Base-by-base conservation (phyloP, 1,140 invertebrate species). In the Drosophila eugracilis region DNA sequence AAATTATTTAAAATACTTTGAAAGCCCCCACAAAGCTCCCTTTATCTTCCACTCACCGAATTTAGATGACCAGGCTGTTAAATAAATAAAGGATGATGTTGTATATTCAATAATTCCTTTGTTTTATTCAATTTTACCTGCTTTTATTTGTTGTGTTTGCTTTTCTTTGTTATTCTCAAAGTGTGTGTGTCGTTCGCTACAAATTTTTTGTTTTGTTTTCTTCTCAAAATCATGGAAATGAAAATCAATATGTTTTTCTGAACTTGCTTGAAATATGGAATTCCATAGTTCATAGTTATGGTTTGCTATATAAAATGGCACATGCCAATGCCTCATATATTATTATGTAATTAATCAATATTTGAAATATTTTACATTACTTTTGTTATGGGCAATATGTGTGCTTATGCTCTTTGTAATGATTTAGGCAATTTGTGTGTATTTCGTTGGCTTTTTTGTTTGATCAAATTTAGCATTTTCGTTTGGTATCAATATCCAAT, bases 401-500 rank as follows among this genome's bases (percentile, higher is more conserved):
- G 37, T 67, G 21, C 17, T 22, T 41, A 24, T 41, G 26, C 39
- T 54, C 15, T 50, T 14, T 37, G 12, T 39, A 24, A 30, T 39
- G 24, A 48, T 44, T 69, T 78, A 59, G 39, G 60, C 41, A 70
- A 60, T 69, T 78, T 37, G 32, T 79, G 22, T 77, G 67, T 73
- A 66, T 60, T 86, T 88, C 83, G 83, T 78, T 86, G 83, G 74
- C 54, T 76, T 62, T 66, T 42, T 65, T 85, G 44, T 65, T 85
- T 76, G 52, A 77, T 73, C 53, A 60, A 39, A 39, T 60, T 49
- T 48, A 37, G 14, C 36, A 12, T 52, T 76, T 26, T 55, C 19
- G 49, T 52, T 53, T 47, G 47, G 48, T 67, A 22, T 42, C 34
- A 39, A 41, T 67, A 28, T 70, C 67, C 63, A 88, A 86, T 86